phyloP scores from a whole-genome alignment of 2,113 vertebrate genomes.

The Macquaria australasica region DNA sequence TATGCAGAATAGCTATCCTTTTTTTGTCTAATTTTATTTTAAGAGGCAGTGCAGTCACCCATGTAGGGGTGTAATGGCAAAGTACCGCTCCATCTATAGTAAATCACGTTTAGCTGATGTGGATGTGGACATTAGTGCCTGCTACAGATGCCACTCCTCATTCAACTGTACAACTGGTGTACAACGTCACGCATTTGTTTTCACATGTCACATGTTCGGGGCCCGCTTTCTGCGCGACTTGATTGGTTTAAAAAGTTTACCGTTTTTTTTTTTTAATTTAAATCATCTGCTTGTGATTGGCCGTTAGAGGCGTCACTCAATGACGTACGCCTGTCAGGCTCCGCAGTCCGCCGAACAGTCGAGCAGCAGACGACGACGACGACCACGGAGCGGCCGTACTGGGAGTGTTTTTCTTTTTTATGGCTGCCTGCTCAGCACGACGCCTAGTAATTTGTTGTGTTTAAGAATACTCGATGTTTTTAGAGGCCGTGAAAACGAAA shows the following conservation, averaged over 20 bases:
- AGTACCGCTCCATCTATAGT: neutral
- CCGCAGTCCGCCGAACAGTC: constrained; percentile 35
- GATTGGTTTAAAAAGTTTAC: constrained; percentile 75
- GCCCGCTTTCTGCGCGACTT: neutral
- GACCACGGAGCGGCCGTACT: constrained; percentile 23
- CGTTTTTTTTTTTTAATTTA: neutral
- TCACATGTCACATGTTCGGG: constrained; percentile 64
- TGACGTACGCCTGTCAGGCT: constrained; percentile 61
- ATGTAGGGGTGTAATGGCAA: no score
- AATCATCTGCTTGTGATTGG: constrained; percentile 56
- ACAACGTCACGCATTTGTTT: constrained; percentile 72
- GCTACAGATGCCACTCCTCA: constrained; percentile 27
- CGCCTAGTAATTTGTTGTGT: constrained; percentile 3
- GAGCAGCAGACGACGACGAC: no score
- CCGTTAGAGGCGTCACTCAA: constrained; percentile 36
- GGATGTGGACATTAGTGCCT: no score
- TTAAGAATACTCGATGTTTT: neutral
- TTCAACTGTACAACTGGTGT: constrained; percentile 13
- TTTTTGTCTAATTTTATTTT: neutral
- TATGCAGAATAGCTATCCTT: neutral
- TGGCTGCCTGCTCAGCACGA: constrained; percentile 40
- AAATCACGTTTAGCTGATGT: neutral
- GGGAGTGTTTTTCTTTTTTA: constrained; percentile 58
- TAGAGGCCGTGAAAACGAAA: constrained; percentile 7
- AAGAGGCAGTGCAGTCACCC: no score